Conservation (phyloP, 2,797 vertebrate species). For the Cyclura pinguis region DNA sequence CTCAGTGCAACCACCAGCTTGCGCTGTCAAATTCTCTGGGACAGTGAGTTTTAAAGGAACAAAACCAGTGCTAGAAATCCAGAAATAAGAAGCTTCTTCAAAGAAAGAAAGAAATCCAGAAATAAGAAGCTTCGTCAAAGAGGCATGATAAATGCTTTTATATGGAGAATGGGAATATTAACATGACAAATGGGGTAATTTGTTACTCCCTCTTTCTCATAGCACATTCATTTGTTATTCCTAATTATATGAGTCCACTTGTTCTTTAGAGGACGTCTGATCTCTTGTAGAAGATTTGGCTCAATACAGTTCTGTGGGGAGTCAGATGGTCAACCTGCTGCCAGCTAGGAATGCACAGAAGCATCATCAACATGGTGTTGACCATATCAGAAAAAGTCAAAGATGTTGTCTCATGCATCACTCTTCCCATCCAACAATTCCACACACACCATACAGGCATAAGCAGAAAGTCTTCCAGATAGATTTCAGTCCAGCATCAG, state of each 20-base stretch:
- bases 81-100: slow-evolving; percentile 71
- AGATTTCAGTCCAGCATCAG: neutral
- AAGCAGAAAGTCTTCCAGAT: neutral
- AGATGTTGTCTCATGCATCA: neutral
- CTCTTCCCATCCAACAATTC: neutral
- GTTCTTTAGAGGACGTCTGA: slow-evolving; percentile 61
- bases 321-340: slow-evolving; percentile 55
- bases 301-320: slow-evolving; percentile 51
- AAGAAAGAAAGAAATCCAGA: slow-evolving; percentile 61
- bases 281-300: slow-evolving; percentile 54
- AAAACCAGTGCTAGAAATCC: slow-evolving; percentile 63
- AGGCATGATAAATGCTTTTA: slow-evolving; percentile 68
- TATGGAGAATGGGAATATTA: slow-evolving; percentile 64
- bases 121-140: slow-evolving; percentile 67
- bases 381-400: neutral
- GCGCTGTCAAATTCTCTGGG: neutral
- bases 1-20: neutral
- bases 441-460: too few relatives aligned
- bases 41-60: slow-evolving; percentile 10
- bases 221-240: slow-evolving; percentile 69
- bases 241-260: slow-evolving; percentile 74
- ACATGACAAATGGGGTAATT: slow-evolving; percentile 75
- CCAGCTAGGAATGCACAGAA: neutral
- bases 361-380: neutral
- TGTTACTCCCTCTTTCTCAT: slow-evolving; percentile 64